phyloP scores from a whole-genome alignment of 2,888 invertebrate genomes.

The Sinotaia quadrata region DNA sequence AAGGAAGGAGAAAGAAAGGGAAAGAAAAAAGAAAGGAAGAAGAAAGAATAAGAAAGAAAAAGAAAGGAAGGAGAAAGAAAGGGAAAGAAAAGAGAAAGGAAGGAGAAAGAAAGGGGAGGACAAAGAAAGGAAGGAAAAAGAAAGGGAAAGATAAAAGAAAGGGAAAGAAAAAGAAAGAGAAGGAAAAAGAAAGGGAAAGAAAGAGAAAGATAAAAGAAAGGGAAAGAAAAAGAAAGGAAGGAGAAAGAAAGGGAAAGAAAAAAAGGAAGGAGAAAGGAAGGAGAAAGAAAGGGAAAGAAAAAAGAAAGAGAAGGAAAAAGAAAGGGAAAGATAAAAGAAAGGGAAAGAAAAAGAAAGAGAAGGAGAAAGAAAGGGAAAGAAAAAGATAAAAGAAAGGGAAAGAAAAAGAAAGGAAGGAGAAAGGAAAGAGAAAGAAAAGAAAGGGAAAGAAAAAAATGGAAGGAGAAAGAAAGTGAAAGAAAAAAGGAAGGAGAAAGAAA shows the following conservation, averaged over 20 bases:
- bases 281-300: neutral
- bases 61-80: neutral
- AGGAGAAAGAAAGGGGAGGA: neutral
- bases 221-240: neutral
- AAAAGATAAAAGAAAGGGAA: neutral
- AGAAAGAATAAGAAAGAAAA: neutral
- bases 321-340: neutral
- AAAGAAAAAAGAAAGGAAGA: neutral
- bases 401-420: neutral
- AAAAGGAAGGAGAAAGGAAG: neutral
- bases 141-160: neutral
- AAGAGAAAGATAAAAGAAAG: neutral
- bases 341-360: neutral
- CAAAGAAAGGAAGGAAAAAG: neutral
- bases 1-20: neutral
- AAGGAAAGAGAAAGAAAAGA: neutral
- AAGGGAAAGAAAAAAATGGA: neutral
- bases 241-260: neutral
- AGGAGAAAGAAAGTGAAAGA: neutral
- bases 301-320: neutral
- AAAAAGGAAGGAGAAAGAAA: conserved; percentile 1
- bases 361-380: neutral
- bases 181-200: neutral
- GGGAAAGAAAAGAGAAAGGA: neutral
- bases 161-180: neutral